These are phyloP conservation scores for Candoia aspera DNA, from an alignment of 2,113 vertebrate genomes.

Conservation along the genomic window DNA sequence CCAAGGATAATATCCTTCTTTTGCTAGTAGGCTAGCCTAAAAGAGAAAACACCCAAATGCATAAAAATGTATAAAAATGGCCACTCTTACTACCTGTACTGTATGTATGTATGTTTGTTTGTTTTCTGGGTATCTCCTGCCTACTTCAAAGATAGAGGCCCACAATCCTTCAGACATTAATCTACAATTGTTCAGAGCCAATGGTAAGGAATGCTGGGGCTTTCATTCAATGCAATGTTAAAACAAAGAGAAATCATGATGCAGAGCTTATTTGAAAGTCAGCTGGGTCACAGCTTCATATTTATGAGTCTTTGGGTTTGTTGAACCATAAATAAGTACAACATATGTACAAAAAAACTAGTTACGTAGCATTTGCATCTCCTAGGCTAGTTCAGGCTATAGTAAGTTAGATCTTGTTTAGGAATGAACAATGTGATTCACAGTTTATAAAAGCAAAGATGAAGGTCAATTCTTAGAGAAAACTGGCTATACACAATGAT, in stretches of 20 bases:
- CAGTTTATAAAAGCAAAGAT: neutral
- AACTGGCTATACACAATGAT: neutral
- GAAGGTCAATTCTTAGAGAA: neutral
- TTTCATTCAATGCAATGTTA: neutral
- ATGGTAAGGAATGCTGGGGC: neutral
- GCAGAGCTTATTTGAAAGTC: conserved; percentile 8
- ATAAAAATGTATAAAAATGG: neutral
- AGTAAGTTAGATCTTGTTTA: conserved; percentile 11
- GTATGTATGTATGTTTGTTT: neutral
- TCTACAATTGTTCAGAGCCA: neutral
- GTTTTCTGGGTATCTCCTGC: neutral
- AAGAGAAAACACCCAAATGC: neutral
- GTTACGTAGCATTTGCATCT: conserved; percentile 8
- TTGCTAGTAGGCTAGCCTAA: neutral
- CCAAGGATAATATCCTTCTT: neutral
- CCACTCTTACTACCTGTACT: neutral
- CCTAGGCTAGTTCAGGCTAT: conserved; percentile 13
- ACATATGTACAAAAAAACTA: conserved; percentile 18
- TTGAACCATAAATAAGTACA: conserved; percentile 40
- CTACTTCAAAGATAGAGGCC: neutral
- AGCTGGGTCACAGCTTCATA: conserved; percentile 17
- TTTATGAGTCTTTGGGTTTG: conserved; percentile 1
- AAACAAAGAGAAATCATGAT: neutral
- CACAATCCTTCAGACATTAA: neutral
- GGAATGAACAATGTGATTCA: neutral